phyloP scores from a whole-genome alignment of 2,113 vertebrate genomes.

The Agelaius phoeniceus region DNA sequence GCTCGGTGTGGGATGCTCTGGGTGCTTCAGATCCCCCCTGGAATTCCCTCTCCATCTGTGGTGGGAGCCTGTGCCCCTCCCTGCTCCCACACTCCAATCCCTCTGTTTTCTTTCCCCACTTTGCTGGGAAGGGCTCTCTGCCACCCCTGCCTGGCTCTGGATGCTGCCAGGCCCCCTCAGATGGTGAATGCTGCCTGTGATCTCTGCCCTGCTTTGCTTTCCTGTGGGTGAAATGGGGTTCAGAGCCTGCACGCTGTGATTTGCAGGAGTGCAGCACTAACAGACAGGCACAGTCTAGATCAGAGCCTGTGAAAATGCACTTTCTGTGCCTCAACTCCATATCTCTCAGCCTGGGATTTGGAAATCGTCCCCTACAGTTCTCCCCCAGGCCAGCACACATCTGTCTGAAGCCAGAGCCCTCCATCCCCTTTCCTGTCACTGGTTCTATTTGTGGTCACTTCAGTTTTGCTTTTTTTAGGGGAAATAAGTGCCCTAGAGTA shows the following conservation, averaged over 20 bases:
- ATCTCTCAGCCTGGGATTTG: background rate
- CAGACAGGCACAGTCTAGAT: background rate
- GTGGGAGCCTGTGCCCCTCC: background rate
- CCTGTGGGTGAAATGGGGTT: background rate
- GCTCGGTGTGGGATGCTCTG: background rate
- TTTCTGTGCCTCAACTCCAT: background rate
- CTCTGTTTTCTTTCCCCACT: background rate
- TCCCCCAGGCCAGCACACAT: accelerated
- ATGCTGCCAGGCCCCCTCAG: background rate
- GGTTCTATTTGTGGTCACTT: background rate
- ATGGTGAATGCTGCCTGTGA: background rate
- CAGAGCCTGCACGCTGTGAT: background rate
- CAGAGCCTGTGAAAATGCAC: background rate
- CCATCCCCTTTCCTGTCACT: background rate
- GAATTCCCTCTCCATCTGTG: background rate
- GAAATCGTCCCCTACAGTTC: background rate
- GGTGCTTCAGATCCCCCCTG: accelerated
- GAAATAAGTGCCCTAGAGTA: background rate
- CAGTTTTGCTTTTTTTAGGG: background rate
- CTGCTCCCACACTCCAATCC: background rate
- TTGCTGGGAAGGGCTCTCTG: background rate
- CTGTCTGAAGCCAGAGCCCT: background rate
- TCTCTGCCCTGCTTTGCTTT: background rate
- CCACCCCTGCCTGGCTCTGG: background rate
- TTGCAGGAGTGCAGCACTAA: background rate